These are phyloP conservation scores for Hucho hucho DNA, from an alignment of 2,113 vertebrate genomes.

Conservation along the genomic window DNA sequence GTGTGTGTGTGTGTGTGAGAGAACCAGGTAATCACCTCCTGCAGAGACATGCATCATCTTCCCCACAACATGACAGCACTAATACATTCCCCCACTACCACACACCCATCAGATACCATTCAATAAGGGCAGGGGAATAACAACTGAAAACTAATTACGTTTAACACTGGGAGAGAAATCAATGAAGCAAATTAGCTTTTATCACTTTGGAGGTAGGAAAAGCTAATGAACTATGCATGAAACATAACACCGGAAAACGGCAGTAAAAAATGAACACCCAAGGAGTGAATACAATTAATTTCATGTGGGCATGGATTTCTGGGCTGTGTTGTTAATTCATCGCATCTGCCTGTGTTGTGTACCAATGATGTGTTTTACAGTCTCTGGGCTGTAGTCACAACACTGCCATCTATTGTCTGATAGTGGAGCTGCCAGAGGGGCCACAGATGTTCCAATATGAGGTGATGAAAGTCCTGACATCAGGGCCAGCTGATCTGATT, in stretches of 20 bases:
- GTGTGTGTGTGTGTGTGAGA: no score
- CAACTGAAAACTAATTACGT: constrained; percentile 52
- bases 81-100: constrained; percentile 14
- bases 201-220: constrained; percentile 38
- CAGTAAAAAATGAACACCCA: constrained; percentile 39
- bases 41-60: constrained; percentile 31
- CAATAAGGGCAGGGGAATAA: constrained; percentile 13
- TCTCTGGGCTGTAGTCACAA: constrained; percentile 42
- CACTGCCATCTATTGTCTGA: constrained; percentile 72
- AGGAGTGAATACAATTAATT: constrained; percentile 50
- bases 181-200: constrained; percentile 47
- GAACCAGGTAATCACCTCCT: constrained; percentile 35
- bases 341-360: constrained; percentile 20
- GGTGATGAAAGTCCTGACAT: constrained; percentile 1
- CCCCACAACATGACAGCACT: constrained; percentile 11
- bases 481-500: not conserved
- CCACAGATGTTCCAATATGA: not conserved
- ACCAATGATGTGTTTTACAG: not conserved
- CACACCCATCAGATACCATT: constrained; percentile 51
- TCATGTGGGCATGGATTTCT: constrained; percentile 46
- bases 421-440: constrained; percentile 8
- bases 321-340: constrained; percentile 41
- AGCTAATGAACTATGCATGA: constrained; percentile 50
- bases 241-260: constrained; percentile 41
- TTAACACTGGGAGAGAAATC: constrained; percentile 34